Evolutionary conservation across 2,113 vertebrate genomes (phyloP).

Genomic region (Vimba vimba): DNA sequence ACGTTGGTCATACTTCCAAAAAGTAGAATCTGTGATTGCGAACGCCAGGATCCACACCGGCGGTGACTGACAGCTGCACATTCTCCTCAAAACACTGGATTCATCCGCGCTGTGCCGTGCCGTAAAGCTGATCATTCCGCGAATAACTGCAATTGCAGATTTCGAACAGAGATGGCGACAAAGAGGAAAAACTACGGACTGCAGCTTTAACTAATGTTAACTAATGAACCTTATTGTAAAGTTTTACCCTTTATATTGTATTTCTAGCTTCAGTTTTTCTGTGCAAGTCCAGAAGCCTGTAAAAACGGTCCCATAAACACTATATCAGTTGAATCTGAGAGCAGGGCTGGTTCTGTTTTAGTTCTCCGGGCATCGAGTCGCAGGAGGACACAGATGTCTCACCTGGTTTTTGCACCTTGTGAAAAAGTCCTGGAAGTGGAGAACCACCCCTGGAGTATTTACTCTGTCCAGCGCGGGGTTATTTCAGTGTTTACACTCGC

Average conservation of each 20-base stretch:
- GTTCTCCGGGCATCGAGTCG: background rate
- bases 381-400: conserved; percentile 46
- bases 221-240: no score
- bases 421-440: conserved; percentile 52
- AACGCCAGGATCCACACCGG: no score
- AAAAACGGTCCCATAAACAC: background rate
- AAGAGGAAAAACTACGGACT: no score
- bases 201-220: no score
- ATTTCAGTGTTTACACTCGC: conserved; percentile 74
- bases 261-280: conserved; percentile 15
- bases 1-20: no score
- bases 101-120: no score
- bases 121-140: no score
- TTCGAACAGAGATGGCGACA: no score
- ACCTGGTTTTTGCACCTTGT: conserved; percentile 55
- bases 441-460: conserved; percentile 61
- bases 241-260: conserved; percentile 43
- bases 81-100: no score
- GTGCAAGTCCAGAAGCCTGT: background rate
- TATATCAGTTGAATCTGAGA: background rate
- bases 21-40: no score
- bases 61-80: no score
- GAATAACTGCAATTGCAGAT: no score
- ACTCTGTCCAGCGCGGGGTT: conserved; percentile 62
- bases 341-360: conserved; percentile 12